Evolutionary conservation across 2,797 vertebrate species (phyloP), one percentile per base, ranked within the genome.

Genomic region (Betta splendens): DNA sequence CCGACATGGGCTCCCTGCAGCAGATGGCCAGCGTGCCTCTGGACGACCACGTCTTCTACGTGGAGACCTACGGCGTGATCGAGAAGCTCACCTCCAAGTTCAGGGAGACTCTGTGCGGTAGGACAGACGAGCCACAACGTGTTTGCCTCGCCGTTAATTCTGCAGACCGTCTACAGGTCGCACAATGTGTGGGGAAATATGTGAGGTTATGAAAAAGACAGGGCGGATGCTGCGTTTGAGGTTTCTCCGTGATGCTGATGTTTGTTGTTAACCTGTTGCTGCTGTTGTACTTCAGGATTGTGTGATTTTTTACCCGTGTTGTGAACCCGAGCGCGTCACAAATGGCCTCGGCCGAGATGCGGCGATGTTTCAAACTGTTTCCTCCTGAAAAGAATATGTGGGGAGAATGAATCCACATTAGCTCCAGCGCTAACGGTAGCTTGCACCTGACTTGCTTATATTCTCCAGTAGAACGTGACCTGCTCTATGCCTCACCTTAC

Each of bases 11-110:
- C 58, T 95, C 96, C 16, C 90, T 98, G 68, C 89, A 87, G 81
- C 64, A 70, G 54, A 97, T 98, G 89, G 96, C 96, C 75, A 98
- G 94, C 0, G 83, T 93, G 29, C 96, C 97, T 0, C 86, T 96
- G 62, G 93, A 96, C 0, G 95, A 98, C 22, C 97, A 98, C 0
- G 89, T 97, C 53, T 97, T 95, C 88, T 98, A 95, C 0, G 96
- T 98, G 85, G 95, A 98, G 88, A 97, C 95, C 20, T 98, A 96
- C 0, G 94, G 95, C 0, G 94, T 98, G 58, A 98, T 98, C 0
- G 94, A 98, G 89, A 98, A 96, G 75, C 93, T 98, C 64, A 94
- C 95, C 11, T 93, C 94, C 51, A 94, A 92, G 78, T 98, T 98
- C 88, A 93, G 92, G 87, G 90, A 94, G 75, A 94, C 94, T 4